Percentiles rank a stretch among this genome's conserved stretches.
These are phyloP conservation scores for Pyxicephalus adspersus DNA, from an alignment of 2,113 vertebrate genomes.

Conservation along the genomic window DNA sequence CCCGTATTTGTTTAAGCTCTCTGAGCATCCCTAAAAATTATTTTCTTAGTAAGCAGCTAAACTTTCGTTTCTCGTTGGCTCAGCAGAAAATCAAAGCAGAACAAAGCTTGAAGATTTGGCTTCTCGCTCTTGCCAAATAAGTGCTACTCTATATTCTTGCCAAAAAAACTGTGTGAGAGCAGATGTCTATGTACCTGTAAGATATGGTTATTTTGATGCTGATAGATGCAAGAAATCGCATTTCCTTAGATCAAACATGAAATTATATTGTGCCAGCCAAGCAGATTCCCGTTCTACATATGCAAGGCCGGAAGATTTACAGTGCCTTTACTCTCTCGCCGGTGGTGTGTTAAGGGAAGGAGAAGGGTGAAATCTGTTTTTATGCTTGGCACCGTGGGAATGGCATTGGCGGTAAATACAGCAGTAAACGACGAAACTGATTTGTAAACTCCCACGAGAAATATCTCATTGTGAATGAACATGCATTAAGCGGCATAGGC, in stretches of 20 bases:
- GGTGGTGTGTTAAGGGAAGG: constrained; percentile 50
- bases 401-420: constrained; percentile 56
- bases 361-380: constrained; percentile 58
- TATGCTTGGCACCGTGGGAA: constrained; percentile 53
- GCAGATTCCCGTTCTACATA: constrained; percentile 6
- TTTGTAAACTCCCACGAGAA: constrained; percentile 52
- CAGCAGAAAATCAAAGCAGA: constrained; percentile 31
- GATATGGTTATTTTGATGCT: constrained; percentile 50
- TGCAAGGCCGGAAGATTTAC: constrained; percentile 45
- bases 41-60: constrained; percentile 1
- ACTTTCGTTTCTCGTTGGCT: constrained; percentile 28
- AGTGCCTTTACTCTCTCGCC: constrained; percentile 43
- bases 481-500: constrained; percentile 53
- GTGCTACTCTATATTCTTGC: constrained; percentile 25
- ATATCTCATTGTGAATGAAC: constrained; percentile 55
- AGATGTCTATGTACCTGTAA: constrained; percentile 48
- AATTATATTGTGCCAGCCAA: constrained; percentile 15
- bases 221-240: constrained; percentile 33
- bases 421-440: constrained; percentile 54
- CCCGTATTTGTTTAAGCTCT: too few relatives aligned
- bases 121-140: constrained; percentile 2
- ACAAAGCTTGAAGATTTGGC: constrained; percentile 30
- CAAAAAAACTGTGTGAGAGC: constrained; percentile 27
- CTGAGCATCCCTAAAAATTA: not conserved
- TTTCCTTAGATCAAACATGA: constrained; percentile 19